phyloP scores from a whole-genome alignment of 2,888 invertebrate species.

The Dusona sp. region DNA sequence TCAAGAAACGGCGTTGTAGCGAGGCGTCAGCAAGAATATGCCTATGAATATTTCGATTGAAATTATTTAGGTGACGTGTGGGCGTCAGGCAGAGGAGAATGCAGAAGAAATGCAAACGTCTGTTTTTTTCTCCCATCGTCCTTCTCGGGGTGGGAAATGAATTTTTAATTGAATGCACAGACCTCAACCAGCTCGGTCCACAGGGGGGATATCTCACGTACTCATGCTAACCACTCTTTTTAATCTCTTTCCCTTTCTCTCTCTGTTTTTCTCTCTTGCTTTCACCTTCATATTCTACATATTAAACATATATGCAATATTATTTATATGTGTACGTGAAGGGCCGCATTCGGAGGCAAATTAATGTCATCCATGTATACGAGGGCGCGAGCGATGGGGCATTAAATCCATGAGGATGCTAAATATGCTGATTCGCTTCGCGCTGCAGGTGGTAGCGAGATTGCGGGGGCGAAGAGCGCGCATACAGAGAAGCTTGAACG shows the following conservation, averaged over 20 bases:
- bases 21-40: conserved; percentile 35
- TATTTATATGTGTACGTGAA: conserved; percentile 8
- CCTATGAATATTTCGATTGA: conserved; percentile 69
- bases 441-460: conserved; percentile 77
- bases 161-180: conserved; percentile 69
- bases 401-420: conserved; percentile 77
- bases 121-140: conserved; percentile 18
- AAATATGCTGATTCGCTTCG: conserved; percentile 78
- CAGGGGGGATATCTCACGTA: conserved; percentile 45
- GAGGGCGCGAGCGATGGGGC: conserved; percentile 69
- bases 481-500: conserved; percentile 72
- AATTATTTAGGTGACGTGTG: conserved; percentile 62
- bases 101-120: conserved; percentile 37
- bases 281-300: conserved; percentile 42
- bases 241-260: conserved; percentile 32
- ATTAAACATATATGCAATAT: conserved; percentile 38
- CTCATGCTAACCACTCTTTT: conserved; percentile 28
- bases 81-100: conserved; percentile 52
- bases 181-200: conserved; percentile 26
- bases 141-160: conserved; percentile 56
- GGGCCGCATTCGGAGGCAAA: conserved; percentile 70
- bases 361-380: conserved; percentile 73
- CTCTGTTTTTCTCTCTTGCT: conserved; percentile 55
- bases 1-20: conserved; percentile 14
- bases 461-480: conserved; percentile 63